Evolutionary conservation across 1,140 invertebrate species (phyloP), one percentile per base, ranked within the genome.

Genomic region (Hesperophylax magnus): DNA sequence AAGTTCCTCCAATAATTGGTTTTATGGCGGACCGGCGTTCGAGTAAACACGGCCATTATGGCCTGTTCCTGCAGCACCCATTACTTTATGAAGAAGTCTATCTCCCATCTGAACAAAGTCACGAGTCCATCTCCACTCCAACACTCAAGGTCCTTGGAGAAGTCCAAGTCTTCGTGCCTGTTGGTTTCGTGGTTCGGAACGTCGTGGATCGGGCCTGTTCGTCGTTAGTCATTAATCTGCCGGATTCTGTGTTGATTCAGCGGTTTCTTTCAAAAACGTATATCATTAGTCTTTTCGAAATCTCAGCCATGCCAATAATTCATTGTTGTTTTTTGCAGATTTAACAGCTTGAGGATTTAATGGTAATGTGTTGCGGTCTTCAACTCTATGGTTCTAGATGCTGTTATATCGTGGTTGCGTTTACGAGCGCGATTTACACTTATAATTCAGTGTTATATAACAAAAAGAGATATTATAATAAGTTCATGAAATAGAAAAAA

Each of bases 11-110:
- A 22, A 27, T 65, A 27, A 67, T 67, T 67, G 63, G 63, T 67
- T 67, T 67, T 67, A 67, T n/a, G 31, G 22, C 63, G 17, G 63
- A 2, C 11, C 63, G 63, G 22, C 24, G 22, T 67, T 67, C 63
- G 63, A 31, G 63, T 31, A 67, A 67, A 67, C 27, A 27, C n/a
- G 17, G 63, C 63, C 63, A 67, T 67, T 67, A 67, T 9, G 27
- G 63, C 58, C 18, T 61, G 58, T 61, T 61, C 56, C 58, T 24
- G 17, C 56, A 9, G 58, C 58, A 11, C 8, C 58, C 58, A 18
- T 6, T 22, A 18, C 18, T 61, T 14, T 24, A 22, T 24, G 63
- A 15, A 17, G 31, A 15, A 9, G 24, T 34, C 24, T 67, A 67
- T 67, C 63, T 67, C 63, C 7, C 63, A 67, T 67, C 63, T 67